Evolutionary conservation across 2,888 invertebrate genomes (phyloP).

Genomic region (Lepeophtheirus nordmannii): DNA sequence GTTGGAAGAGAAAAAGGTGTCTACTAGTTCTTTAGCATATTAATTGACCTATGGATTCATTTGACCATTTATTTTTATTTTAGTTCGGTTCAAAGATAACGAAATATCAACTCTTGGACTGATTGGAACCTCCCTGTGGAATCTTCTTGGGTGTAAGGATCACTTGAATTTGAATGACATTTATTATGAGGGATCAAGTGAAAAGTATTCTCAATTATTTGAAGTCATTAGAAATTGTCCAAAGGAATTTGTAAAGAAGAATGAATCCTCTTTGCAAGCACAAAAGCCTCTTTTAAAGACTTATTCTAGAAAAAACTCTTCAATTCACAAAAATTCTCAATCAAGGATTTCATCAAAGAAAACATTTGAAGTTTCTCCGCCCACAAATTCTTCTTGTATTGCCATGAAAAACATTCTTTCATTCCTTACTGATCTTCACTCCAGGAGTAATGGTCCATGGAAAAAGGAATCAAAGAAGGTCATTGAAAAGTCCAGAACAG

Average conservation of each 20-base stretch:
- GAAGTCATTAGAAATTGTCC: neutral
- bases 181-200: neutral
- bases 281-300: slow-evolving; percentile 5
- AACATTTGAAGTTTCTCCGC: neutral
- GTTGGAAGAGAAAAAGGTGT: too few relatives aligned
- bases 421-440: neutral
- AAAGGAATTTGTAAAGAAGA: neutral
- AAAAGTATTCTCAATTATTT: neutral
- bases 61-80: neutral
- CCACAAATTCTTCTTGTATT: neutral
- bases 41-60: too few relatives aligned
- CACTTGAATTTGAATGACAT: neutral
- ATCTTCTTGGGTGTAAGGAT: neutral
- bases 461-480: neutral
- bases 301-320: neutral
- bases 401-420: neutral
- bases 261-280: neutral
- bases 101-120: neutral
- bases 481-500: neutral
- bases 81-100: neutral
- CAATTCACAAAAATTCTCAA: neutral
- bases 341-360: too few relatives aligned
- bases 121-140: neutral
- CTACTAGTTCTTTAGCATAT: too few relatives aligned
- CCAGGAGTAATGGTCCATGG: neutral